phyloP scores from a whole-genome alignment of 2,113 vertebrate species.

The Scophthalmus maximus region DNA sequence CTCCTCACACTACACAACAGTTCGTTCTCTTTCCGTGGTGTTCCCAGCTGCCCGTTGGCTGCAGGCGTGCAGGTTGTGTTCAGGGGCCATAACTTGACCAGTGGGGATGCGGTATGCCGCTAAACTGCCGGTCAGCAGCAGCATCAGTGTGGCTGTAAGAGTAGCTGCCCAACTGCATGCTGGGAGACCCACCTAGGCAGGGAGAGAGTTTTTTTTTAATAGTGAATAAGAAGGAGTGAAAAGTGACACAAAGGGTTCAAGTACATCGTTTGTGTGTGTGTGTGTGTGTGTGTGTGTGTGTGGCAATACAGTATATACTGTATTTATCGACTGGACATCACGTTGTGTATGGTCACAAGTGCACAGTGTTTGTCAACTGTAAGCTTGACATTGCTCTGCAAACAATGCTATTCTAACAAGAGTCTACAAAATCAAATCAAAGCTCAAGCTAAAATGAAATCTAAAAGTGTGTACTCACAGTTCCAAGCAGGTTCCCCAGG shows the following conservation, averaged over 20 bases:
- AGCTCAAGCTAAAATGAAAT: background rate
- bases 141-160: conserved; percentile 68
- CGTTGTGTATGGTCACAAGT: no score
- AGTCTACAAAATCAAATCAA: background rate
- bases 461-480: conserved; percentile 68
- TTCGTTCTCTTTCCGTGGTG: conserved; percentile 42
- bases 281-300: no score
- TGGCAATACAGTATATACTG: no score
- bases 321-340: no score
- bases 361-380: no score
- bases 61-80: conserved; percentile 59
- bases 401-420: no score
- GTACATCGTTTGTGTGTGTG: no score
- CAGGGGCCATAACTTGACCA: conserved; percentile 70
- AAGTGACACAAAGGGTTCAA: no score
- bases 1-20: conserved; percentile 8
- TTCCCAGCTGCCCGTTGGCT: conserved; percentile 68
- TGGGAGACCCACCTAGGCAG: conserved; percentile 76
- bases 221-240: no score
- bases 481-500: conserved; percentile 80
- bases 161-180: conserved; percentile 82
- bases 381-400: no score
- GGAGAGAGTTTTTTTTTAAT: background rate
- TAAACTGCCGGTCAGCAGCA: conserved; percentile 70
- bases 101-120: conserved; percentile 70